These are phyloP conservation scores for Athrips mouffetella DNA, from an alignment of 2,888 invertebrate genomes.

Conservation along the genomic window DNA sequence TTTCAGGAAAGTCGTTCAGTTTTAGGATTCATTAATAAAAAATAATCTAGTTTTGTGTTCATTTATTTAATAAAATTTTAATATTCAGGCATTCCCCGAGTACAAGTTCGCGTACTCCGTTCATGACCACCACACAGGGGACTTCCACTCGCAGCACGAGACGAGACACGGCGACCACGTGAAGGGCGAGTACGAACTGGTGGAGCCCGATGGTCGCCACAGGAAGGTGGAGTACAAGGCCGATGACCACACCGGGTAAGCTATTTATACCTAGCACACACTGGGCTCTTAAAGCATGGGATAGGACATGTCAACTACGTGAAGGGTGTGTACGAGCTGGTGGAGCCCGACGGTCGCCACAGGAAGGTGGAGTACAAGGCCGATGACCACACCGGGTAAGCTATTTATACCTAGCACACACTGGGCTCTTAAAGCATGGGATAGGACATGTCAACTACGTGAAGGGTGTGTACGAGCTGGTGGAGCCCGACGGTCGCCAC, in stretches of 20 bases:
- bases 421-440: slow-evolving; percentile 75
- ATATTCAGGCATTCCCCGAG: slow-evolving; percentile 68
- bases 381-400: background rate
- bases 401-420: background rate
- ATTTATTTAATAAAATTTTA: background rate
- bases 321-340: slow-evolving; percentile 79
- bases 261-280: background rate
- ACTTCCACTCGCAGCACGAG: slow-evolving; percentile 75
- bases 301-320: slow-evolving; percentile 78
- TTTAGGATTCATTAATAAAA: too few relatives aligned
- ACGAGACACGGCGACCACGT: slow-evolving; percentile 78
- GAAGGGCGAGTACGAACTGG: slow-evolving; percentile 79
- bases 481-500: slow-evolving; percentile 81
- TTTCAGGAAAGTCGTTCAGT: too few relatives aligned
- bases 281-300: slow-evolving; percentile 75
- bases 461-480: slow-evolving; percentile 79
- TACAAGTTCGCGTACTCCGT: slow-evolving; percentile 77
- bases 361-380: background rate
- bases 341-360: slow-evolving; percentile 81
- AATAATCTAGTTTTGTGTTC: background rate
- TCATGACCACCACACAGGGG: slow-evolving; percentile 77
- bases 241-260: slow-evolving; percentile 75
- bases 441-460: slow-evolving; percentile 78
- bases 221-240: slow-evolving; percentile 83
- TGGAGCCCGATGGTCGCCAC: slow-evolving; percentile 81